Evolutionary conservation across 2,113 vertebrate species (phyloP), one percentile per base, ranked within the genome.

Genomic region (Xyrauchen texanus): DNA sequence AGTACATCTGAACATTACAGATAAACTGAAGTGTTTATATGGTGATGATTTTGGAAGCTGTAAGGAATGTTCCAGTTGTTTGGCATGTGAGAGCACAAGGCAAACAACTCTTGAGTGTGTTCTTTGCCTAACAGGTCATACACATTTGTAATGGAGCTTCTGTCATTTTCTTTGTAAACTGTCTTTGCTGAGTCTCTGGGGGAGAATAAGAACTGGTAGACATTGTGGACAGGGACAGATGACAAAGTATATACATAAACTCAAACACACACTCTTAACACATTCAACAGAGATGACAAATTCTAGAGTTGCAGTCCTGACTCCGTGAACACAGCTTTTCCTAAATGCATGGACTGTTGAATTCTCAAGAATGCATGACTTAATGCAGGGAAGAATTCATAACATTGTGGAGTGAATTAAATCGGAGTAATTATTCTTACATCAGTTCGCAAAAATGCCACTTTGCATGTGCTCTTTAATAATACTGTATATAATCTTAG

Each of bases 1-100:
- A 11, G 52, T 71, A 71, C 45, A 71, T 78, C 57, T 53, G 66
- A 66, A 80, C 72, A 42, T 13, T 49, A 55, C 46, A 77, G 53
- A 77, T 51, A 79, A 57, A 77, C 57, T 52, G 16, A 52, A 75
- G 65, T 83, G 16, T 15, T 47, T 53, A 21, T 68, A 16, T 67
- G 60, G 49, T 68, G 46, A 47, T 34, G 21, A 34, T 34, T 68
- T 8, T 62, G 21, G 13, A 72, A 66, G 60, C 60, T 68, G 65
- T 10, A 15, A 63, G 47, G 51, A 73, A 34, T 15, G 52, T 73
- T 62, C 49, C 63, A 78, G 46, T 46, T 72, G 68, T 79, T 52
- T 46, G 1, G 60, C 7, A 72, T 52, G 68, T 10, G 42, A 45
- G 15, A 44, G 55, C n/a, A 12, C 13, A 49, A 8, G 4, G 7